Conservation (phyloP, 2,797 vertebrate species). For the Phataginus tetradactyla region DNA sequence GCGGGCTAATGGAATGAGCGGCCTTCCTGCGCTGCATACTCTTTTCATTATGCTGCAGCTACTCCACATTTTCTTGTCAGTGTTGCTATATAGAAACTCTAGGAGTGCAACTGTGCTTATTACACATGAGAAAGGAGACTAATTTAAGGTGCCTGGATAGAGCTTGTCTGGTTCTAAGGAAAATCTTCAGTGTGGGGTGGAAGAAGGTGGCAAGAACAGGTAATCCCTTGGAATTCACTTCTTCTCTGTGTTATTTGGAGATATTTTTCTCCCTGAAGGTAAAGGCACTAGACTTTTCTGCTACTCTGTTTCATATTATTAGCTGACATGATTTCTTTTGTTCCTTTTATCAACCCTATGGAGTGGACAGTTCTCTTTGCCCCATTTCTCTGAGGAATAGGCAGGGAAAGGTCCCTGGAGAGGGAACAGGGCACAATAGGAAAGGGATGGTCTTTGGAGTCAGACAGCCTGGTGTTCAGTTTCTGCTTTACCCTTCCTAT, state of each 20-base stretch:
- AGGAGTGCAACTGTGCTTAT: background rate
- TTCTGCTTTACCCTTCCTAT: background rate
- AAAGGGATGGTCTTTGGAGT: background rate
- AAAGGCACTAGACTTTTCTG: background rate
- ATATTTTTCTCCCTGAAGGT: background rate
- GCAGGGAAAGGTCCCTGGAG: background rate
- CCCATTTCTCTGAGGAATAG: background rate
- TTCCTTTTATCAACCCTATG: background rate
- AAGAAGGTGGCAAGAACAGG: background rate
- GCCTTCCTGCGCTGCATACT: background rate
- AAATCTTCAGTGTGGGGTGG: background rate
- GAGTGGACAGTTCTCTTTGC: background rate
- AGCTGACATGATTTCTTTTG: background rate
- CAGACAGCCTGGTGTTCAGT: background rate
- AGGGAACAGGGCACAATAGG: background rate
- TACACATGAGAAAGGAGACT: background rate
- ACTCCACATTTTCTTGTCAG: background rate
- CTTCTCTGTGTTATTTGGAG: background rate
- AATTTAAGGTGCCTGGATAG: background rate
- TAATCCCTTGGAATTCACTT: background rate
- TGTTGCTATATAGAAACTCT: background rate
- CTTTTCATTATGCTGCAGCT: background rate
- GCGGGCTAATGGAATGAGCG: slow-evolving; percentile 18
- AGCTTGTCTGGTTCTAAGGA: background rate
- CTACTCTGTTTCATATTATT: background rate